Evolutionary conservation across 2,888 invertebrate genomes (phyloP).

Genomic region (Branchellion lobata): DNA sequence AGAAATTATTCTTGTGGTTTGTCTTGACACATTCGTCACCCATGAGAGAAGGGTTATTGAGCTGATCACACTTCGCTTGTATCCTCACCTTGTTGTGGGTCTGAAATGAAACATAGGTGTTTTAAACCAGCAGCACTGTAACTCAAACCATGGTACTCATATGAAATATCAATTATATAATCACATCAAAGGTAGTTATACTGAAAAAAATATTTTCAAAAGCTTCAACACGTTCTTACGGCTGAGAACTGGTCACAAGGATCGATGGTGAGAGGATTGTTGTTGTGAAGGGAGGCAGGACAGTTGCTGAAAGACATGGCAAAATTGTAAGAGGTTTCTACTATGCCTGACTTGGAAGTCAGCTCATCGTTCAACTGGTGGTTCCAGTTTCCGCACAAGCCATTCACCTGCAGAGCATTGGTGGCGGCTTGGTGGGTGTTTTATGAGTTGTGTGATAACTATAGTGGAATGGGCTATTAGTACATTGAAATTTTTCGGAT

Average conservation of each 20-base stretch:
- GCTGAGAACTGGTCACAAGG: background rate
- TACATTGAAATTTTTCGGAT: no score
- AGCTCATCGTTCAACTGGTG: slow-evolving; percentile 31
- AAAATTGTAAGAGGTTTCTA: slow-evolving; percentile 19
- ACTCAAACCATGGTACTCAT: no score
- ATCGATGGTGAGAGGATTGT: background rate
- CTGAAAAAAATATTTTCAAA: no score
- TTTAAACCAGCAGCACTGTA: no score
- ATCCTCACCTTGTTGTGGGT: background rate
- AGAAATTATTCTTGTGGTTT: background rate
- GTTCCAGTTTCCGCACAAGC: slow-evolving; percentile 44
- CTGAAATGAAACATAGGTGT: no score
- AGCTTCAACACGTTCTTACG: no score
- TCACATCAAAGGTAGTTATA: no score
- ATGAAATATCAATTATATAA: no score
- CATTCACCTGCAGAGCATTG: no score
- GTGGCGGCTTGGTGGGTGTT: no score
- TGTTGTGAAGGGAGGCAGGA: background rate
- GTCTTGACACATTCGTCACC: background rate
- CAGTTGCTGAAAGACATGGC: slow-evolving; percentile 33
- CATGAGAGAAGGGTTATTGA: background rate
- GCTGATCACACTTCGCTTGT: slow-evolving; percentile 1
- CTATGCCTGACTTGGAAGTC: slow-evolving; percentile 12
- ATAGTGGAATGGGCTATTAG: no score
- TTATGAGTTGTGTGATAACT: no score